phyloP scores from a whole-genome alignment of 2,888 invertebrate species.

The Cerastoderma edule region DNA sequence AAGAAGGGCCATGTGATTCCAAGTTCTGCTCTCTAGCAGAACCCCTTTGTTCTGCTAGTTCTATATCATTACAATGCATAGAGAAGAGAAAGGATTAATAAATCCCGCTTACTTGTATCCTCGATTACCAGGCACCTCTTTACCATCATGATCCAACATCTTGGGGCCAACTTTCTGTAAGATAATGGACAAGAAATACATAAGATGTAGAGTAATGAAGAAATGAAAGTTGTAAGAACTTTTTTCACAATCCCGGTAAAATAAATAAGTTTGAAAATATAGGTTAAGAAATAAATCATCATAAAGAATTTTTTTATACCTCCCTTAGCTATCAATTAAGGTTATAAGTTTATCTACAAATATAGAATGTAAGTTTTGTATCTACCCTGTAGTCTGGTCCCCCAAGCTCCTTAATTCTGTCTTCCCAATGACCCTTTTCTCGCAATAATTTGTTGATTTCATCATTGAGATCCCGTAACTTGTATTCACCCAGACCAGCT shows the following conservation, averaged over 20 bases:
- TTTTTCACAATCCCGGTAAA: too few relatives aligned
- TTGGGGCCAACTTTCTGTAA: constrained; percentile 91
- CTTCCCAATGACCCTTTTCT: constrained; percentile 99
- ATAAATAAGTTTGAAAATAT: too few relatives aligned
- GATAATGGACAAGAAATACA: not conserved
- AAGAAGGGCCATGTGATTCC: too few relatives aligned
- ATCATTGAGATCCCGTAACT: constrained; percentile 98
- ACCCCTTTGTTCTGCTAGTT: too few relatives aligned
- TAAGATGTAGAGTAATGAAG: not conserved
- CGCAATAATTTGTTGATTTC: constrained; percentile 99
- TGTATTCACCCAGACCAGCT: constrained; percentile 99
- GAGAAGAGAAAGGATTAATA: too few relatives aligned
- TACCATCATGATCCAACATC: constrained; percentile 86
- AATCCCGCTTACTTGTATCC: constrained; percentile 97
- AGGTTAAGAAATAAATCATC: too few relatives aligned
- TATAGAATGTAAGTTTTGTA: too few relatives aligned
- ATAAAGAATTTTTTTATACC: too few relatives aligned
- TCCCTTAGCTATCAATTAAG: too few relatives aligned
- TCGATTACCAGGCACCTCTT: constrained; percentile 98
- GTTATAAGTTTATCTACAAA: not conserved
- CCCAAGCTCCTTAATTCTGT: constrained; percentile 96
- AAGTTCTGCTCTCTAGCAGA: too few relatives aligned
- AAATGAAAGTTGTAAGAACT: too few relatives aligned
- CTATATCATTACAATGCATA: too few relatives aligned
- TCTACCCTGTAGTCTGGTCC: constrained; percentile 90